Evolutionary conservation across 2,113 vertebrate genomes (phyloP), one percentile per base, ranked within the genome.

Genomic region (Ophthalmolycus amberensis): DNA sequence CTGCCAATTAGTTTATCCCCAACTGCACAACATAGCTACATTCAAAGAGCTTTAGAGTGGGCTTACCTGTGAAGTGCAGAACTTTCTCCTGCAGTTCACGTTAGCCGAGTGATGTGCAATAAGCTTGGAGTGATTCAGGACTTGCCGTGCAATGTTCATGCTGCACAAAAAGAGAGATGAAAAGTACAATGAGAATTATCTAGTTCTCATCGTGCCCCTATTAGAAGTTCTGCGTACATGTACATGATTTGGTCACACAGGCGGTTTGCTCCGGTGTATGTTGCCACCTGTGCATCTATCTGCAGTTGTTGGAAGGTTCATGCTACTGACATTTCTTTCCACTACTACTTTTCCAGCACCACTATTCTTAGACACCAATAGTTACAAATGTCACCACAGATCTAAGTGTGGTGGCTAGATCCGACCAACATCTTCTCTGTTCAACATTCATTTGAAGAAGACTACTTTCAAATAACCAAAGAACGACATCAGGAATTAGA

Each of bases 31-130:
- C 1, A 1, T 0, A 16, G 16, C 9, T 65, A 1, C 15, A 76
- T 8, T 9, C 6, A 71, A 34, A 64, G 5, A 3, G 27, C 20
- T 32, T 4, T 42, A 4, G 29, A 34, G 25, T 37, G 34, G 27
- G 56, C 89, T 93, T 78, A 95, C 95, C 64, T 92, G 89, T 77
- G 92, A 90, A 25, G 90, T 85, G 25, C 48, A 87, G 67, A 94
- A 70, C 3, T 20, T 83, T 71, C 85, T 80, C 66, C 62, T 76
- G 70, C 80, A 75, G 75, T 16, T 80, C 11, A 62, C 20, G 11
- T 37, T 67, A 25, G 80, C 66, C 25, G 82, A 74, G 18, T 11
- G 44, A 59, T 69, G 62, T 44, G 65, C 34, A 46, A 32, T 32
- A 32, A 89, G 72, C 59, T 44, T 88, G 64, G 50, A 67, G 64